These are phyloP conservation scores for Eupithecia insigniata DNA, from an alignment of 2,888 invertebrate genomes.

Conservation along the genomic window DNA sequence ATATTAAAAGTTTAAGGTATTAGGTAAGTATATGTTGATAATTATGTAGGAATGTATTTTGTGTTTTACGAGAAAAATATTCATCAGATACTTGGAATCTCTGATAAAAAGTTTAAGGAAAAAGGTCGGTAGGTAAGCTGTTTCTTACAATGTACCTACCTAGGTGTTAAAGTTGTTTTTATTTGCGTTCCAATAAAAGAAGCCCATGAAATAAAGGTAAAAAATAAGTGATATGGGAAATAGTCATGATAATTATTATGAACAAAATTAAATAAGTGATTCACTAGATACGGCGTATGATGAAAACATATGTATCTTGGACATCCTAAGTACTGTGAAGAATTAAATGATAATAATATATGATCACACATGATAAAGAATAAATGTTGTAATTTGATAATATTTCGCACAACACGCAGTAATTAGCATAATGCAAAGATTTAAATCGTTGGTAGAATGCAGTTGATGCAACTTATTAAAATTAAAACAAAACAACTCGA, in stretches of 20 bases:
- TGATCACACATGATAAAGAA: background rate
- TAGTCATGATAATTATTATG: too few relatives aligned
- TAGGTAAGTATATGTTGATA: background rate
- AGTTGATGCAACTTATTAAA: background rate
- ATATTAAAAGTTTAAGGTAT: background rate
- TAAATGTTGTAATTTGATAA: background rate
- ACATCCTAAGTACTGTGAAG: background rate
- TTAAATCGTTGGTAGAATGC: background rate
- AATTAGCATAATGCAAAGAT: background rate
- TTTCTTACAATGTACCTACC: background rate
- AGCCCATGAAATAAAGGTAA: background rate
- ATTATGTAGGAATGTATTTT: background rate
- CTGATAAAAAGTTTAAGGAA: background rate
- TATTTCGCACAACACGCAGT: background rate
- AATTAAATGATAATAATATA: background rate
- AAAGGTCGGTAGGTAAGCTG: background rate
- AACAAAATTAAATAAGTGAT: background rate
- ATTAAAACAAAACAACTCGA: conserved; percentile 25
- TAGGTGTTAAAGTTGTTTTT: background rate
- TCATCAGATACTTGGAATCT: background rate
- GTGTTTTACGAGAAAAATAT: background rate
- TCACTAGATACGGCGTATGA: background rate
- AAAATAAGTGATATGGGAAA: too few relatives aligned
- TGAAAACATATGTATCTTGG: background rate
- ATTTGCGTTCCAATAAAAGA: background rate